Evolutionary conservation across 2,113 vertebrate species (phyloP).

Genomic region (Collichthys lucidus): DNA sequence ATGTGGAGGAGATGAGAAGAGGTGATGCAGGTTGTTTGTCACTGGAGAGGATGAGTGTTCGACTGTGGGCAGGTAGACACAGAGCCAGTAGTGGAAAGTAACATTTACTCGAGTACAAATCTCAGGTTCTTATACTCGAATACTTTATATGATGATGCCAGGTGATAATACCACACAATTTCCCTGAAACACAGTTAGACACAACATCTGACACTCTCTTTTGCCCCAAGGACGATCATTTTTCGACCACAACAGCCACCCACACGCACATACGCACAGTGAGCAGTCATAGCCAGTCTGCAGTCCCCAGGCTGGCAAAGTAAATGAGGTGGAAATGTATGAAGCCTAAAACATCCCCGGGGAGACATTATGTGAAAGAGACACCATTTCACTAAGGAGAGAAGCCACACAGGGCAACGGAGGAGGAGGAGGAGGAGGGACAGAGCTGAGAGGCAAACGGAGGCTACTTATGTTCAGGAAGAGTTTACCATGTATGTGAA

Average conservation of each 20-base stretch:
- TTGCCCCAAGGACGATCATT: slow-evolving; percentile 23
- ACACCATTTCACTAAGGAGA: slow-evolving; percentile 60
- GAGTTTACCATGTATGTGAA: not conserved
- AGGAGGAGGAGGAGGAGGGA: not conserved
- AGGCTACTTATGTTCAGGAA: not conserved
- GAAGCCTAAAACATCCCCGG: slow-evolving; percentile 66
- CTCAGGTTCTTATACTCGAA: no score
- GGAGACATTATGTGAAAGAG: slow-evolving; percentile 66
- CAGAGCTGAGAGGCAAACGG: slow-evolving; percentile 15
- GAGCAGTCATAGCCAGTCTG: slow-evolving; percentile 29
- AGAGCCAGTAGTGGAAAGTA: not conserved
- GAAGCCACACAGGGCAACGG: slow-evolving; percentile 14
- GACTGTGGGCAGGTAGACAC: not conserved
- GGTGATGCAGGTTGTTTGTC: not conserved
- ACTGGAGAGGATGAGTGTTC: not conserved
- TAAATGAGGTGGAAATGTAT: slow-evolving; percentile 72
- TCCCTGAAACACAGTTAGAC: slow-evolving; percentile 26
- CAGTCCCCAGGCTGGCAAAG: slow-evolving; percentile 51
- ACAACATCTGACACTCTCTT: slow-evolving; percentile 5
- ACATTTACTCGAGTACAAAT: not conserved
- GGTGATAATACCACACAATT: slow-evolving; percentile 3
- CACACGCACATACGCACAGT: slow-evolving; percentile 14
- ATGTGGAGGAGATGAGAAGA: not conserved
- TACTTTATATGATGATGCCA: not conserved
- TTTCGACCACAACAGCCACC: slow-evolving; percentile 37